Conservation (phyloP, 2,113 vertebrate genomes). For the Pholis gunnellus region DNA sequence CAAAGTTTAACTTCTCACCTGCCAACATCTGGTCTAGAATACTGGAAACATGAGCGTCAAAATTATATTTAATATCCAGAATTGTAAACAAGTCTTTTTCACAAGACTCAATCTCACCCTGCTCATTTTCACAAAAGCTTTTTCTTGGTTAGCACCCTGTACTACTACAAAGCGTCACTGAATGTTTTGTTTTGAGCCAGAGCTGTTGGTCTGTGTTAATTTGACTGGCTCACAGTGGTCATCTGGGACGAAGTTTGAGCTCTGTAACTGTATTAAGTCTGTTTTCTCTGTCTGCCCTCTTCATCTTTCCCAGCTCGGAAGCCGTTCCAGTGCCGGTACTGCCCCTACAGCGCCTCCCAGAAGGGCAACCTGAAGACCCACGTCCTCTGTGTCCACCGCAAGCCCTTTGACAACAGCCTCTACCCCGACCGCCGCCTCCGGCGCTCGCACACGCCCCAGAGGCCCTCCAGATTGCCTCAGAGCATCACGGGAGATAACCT, state of each 20-base stretch:
- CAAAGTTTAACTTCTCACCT: conserved; percentile 23
- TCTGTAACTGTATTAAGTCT: background rate
- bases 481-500: conserved; percentile 55
- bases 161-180: background rate
- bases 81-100: conserved; percentile 5
- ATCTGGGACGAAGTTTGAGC: background rate
- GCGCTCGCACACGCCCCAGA: conserved; percentile 85
- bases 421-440: conserved; percentile 96
- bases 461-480: conserved; percentile 62
- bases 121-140: background rate
- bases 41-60: conserved; percentile 7
- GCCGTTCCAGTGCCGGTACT: conserved; percentile 95
- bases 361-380: conserved; percentile 98
- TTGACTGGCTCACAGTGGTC: background rate
- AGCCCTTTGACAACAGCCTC: conserved; percentile 97
- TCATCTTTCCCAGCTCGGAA: conserved; percentile 85
- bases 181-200: background rate
- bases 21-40: conserved; percentile 37
- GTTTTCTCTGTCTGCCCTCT: conserved; percentile 40
- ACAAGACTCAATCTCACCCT: background rate
- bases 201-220: background rate
- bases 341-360: conserved; percentile 96
- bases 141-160: background rate
- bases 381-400: conserved; percentile 95
- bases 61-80: conserved; percentile 20